These are phyloP conservation scores for Gallinago stenura DNA, from an alignment of 2,797 vertebrate genomes.

Conservation along the genomic window DNA sequence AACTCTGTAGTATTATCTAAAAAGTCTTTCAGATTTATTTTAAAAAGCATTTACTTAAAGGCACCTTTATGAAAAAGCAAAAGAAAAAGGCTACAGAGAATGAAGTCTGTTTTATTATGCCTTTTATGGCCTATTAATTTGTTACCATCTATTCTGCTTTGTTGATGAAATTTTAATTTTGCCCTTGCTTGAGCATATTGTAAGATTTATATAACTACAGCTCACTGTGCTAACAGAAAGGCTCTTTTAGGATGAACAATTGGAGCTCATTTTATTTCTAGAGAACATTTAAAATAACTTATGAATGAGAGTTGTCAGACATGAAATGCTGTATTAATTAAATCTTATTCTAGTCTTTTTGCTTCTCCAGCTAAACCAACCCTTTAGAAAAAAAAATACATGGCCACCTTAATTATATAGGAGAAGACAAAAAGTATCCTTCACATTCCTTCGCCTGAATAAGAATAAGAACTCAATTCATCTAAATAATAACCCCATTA, in stretches of 20 bases:
- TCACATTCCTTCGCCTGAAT: conserved; percentile 95
- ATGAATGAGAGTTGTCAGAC: conserved; percentile 91
- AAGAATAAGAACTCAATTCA: conserved; percentile 91
- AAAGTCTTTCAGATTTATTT: conserved; percentile 85
- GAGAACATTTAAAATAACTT: conserved; percentile 86
- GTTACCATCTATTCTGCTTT: conserved; percentile 89
- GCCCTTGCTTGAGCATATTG: conserved; percentile 88
- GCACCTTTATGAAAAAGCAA: conserved; percentile 74
- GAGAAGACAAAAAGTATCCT: conserved; percentile 95
- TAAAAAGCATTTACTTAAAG: conserved; percentile 85
- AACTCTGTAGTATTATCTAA: conserved; percentile 83
- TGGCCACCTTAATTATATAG: conserved; percentile 91
- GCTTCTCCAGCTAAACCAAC: conserved; percentile 87
- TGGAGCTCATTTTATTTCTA: conserved; percentile 82
- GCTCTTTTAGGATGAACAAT: conserved; percentile 86
- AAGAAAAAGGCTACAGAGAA: conserved; percentile 75
- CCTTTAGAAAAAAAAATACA: conserved; percentile 90
- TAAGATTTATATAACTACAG: conserved; percentile 89
- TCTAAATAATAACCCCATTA: conserved; percentile 92
- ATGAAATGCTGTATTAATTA: conserved; percentile 97
- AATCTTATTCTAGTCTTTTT: conserved; percentile 93
- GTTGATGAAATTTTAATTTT: conserved; percentile 97
- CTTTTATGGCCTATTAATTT: conserved; percentile 87
- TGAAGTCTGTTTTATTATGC: conserved; percentile 80
- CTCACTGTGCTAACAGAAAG: conserved; percentile 81